These are phyloP conservation scores for Sturnira hondurensis DNA, from an alignment of 2,113 vertebrate genomes.

Conservation along the genomic window DNA sequence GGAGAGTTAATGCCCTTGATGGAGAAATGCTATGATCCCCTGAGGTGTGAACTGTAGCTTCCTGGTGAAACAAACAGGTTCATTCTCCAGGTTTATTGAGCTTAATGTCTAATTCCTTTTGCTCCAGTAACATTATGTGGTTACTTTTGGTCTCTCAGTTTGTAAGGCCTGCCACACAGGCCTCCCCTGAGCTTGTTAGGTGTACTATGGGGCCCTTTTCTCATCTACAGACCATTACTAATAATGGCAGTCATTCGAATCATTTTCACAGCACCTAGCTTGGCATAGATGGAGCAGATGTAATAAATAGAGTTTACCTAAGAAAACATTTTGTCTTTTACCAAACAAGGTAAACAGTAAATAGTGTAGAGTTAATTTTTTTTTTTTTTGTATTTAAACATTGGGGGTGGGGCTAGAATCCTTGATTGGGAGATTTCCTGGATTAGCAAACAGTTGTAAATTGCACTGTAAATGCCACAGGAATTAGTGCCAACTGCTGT, in stretches of 20 bases:
- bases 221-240: not conserved
- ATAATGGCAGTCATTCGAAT: not conserved
- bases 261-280: not conserved
- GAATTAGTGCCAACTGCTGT: slow-evolving; percentile 28
- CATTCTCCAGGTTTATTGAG: too few relatives aligned
- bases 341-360: slow-evolving; percentile 36
- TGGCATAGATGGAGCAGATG: not conserved
- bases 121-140: not conserved
- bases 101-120: too few relatives aligned
- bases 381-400: slow-evolving; percentile 33
- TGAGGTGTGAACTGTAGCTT: not conserved
- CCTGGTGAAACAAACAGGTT: not conserved
- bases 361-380: not conserved
- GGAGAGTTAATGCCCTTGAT: not conserved
- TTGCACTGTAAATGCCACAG: slow-evolving; percentile 19
- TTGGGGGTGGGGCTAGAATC: not conserved
- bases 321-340: not conserved
- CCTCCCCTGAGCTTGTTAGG: not conserved
- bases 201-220: not conserved
- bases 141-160: not conserved
- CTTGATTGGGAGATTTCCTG: slow-evolving; percentile 9
- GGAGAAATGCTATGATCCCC: not conserved
- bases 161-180: not conserved
- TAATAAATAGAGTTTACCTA: not conserved
- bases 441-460: slow-evolving; percentile 28